Evolutionary conservation across 1,140 invertebrate species (phyloP).

Genomic region (Eurosta solidaginis): DNA sequence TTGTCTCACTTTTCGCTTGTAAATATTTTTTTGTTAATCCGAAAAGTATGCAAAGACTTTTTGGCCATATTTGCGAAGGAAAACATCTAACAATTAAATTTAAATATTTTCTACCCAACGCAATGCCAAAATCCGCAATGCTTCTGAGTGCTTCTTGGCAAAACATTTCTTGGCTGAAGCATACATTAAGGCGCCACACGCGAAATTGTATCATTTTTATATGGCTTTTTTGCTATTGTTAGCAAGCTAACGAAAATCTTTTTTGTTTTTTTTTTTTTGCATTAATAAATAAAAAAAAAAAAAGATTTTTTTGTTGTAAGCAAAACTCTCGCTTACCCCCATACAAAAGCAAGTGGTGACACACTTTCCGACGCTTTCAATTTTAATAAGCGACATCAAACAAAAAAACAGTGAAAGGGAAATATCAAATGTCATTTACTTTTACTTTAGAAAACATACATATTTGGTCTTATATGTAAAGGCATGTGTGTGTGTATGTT

Average conservation of each 20-base stretch:
- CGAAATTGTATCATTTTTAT: slow-evolving; percentile 1
- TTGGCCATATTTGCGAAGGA: background rate
- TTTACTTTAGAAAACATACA: too few relatives aligned
- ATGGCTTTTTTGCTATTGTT: background rate
- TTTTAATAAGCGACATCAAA: background rate
- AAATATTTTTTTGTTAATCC: too few relatives aligned
- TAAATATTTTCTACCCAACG: background rate
- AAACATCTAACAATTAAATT: background rate
- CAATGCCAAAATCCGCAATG: background rate
- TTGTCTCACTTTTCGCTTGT: too few relatives aligned
- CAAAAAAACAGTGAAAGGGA: background rate
- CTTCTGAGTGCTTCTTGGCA: background rate
- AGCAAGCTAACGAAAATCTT: background rate
- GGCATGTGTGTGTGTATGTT: background rate
- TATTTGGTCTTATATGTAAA: background rate
- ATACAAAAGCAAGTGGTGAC: background rate
- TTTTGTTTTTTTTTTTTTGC: background rate
- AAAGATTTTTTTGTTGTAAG: background rate
- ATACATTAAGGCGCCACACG: slow-evolving; percentile 16
- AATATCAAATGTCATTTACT: background rate
- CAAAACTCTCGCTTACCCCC: background rate
- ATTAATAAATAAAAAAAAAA: background rate
- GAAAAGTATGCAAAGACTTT: background rate
- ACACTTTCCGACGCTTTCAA: background rate
- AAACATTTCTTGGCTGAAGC: background rate